Base-by-base conservation (phyloP, 2,797 vertebrate genomes). In the Esox masquinongy region DNA sequence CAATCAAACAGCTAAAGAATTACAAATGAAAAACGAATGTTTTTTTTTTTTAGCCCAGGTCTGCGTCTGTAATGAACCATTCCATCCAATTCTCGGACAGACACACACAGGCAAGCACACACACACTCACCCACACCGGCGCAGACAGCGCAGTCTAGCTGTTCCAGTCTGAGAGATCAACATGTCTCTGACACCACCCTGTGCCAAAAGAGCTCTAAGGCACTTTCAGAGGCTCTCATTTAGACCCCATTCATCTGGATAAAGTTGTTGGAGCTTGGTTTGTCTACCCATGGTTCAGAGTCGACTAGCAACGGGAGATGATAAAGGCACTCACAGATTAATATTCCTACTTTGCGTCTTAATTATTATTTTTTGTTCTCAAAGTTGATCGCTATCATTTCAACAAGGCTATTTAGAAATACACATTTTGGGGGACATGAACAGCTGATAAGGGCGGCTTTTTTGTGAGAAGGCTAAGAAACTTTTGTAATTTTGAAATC, bases 241-340 rank as follows among this genome's bases (percentile, higher is more conserved):
- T 36, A 74, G 74, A 77, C 63, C 50, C 74, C 4, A 80, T 88
- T 87, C 34, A 74, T 85, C 84, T 87, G 72, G 78, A 83, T 81
- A 68, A 82, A 77, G 75, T 64, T 80, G 79, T 81, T 79, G 73
- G 73, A 73, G 53, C 24, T 74, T 80, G 61, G 71, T 75, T 80
- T 1, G 26, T 75, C 67, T 63, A 71, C 4, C 61, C 74, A 74
- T 9, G 43, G 26, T 61, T 15, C 50, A 76, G 56, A 76, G 63
- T 43, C 34, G 59, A 79, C 56, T 72, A 68, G 67, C 68, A 36
- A 83, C 31, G 34, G n/a, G 73, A 77, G 31, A 74, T 43, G 59
- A 76, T 43, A 29, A 72, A 24, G 26, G 5, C 36, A n/a, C 1
- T 8, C n/a, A 75, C 34, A 43, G n/a, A 36, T 24, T 69, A n/a